Conservation (phyloP, 2,888 invertebrate species). For the Cenopis cana region DNA sequence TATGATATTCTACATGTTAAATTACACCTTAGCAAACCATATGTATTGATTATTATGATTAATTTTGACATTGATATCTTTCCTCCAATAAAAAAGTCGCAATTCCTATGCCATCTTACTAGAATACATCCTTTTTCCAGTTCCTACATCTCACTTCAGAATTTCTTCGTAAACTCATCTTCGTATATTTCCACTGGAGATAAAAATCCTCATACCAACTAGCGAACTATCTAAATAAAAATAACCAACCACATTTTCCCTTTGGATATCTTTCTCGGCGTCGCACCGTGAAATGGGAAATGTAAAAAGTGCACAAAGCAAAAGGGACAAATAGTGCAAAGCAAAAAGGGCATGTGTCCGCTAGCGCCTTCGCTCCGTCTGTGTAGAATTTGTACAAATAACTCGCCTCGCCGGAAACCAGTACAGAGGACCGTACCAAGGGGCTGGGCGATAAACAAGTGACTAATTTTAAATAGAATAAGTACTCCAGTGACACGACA, state of each 20-base stretch:
- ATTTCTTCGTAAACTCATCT: conserved; percentile 23
- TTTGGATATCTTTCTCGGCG: conserved; percentile 46
- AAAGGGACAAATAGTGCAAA: conserved; percentile 54
- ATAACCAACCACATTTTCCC: conserved; percentile 36
- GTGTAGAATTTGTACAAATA: conserved; percentile 69
- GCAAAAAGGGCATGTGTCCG: conserved; percentile 58
- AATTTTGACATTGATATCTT: background rate
- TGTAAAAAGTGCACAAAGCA: conserved; percentile 46
- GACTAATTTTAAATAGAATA: background rate
- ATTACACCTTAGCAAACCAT: too few relatives aligned
- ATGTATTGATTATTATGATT: too few relatives aligned
- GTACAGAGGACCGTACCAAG: conserved; percentile 50
- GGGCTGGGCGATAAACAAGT: conserved; percentile 3
- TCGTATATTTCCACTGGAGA: conserved; percentile 23
- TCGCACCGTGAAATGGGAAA: conserved; percentile 48
- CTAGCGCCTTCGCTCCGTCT: conserved; percentile 53
- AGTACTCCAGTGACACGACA: background rate
- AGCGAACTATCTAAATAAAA: conserved; percentile 33
- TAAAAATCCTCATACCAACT: conserved; percentile 35
- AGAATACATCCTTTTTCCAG: background rate
- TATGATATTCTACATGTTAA: too few relatives aligned
- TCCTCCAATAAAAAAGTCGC: background rate
- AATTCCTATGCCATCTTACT: background rate
- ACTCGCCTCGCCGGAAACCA: conserved; percentile 59
- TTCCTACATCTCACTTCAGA: conserved; percentile 8